phyloP scores from a whole-genome alignment of 2,797 vertebrate genomes.

The Petrocephalus schoutedeni region DNA sequence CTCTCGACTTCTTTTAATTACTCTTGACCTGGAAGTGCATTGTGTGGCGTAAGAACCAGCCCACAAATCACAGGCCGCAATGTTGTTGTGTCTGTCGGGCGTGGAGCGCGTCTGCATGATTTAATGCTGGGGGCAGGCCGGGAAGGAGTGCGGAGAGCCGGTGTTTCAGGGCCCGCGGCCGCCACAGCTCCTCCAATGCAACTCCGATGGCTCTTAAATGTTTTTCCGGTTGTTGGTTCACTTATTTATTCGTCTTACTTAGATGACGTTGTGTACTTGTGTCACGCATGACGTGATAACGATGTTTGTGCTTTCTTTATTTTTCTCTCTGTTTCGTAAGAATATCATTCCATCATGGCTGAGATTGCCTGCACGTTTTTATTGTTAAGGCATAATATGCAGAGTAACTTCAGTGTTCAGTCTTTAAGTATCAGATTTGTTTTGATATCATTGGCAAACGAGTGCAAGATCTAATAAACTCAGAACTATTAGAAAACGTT shows the following conservation, averaged over 20 bases:
- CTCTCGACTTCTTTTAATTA: constrained; percentile 65
- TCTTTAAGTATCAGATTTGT: not conserved
- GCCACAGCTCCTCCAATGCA: not conserved
- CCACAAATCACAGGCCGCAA: constrained; percentile 55
- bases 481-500: not conserved
- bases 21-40: constrained; percentile 50
- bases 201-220: not conserved
- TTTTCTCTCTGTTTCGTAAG: not conserved
- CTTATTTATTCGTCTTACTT: not conserved
- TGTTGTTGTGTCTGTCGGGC: constrained; percentile 42
- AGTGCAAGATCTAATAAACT: not conserved
- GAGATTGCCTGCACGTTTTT: not conserved
- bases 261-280: not conserved
- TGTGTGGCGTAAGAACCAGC: constrained; percentile 29
- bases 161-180: not conserved
- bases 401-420: not conserved
- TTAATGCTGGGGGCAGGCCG: constrained; percentile 32
- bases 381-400: not conserved
- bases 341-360: not conserved
- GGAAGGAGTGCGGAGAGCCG: constrained; percentile 2
- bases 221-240: not conserved
- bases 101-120: constrained; percentile 35
- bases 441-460: not conserved
- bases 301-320: not conserved
- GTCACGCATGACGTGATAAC: not conserved